Evolutionary conservation across 2,797 vertebrate genomes (phyloP).

Genomic region (Chaetodon trifasciatus): DNA sequence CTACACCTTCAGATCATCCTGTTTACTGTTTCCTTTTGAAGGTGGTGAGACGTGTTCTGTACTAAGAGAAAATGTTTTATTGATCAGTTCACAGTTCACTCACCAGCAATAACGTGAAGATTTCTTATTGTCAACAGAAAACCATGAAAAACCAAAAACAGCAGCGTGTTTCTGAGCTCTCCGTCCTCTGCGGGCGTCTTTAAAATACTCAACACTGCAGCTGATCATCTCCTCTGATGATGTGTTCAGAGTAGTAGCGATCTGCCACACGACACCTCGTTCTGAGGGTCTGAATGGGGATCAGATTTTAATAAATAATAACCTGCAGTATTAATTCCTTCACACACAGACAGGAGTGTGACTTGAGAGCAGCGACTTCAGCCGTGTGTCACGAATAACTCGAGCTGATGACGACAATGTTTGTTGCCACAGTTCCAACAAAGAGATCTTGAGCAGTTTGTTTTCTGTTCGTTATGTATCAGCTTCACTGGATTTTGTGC

Average conservation of each 20-base stretch:
- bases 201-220: no score
- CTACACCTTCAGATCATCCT: no score
- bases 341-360: background rate
- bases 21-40: no score
- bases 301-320: constrained; percentile 22
- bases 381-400: background rate
- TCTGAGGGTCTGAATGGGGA: no score
- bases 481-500: background rate
- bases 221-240: background rate
- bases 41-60: no score
- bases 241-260: background rate
- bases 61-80: no score
- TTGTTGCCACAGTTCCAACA: background rate
- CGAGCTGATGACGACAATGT: background rate
- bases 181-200: background rate
- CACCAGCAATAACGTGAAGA: background rate
- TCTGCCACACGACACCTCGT: no score
- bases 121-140: background rate
- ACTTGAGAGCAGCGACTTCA: background rate
- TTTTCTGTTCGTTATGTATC: background rate
- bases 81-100: background rate
- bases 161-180: background rate
- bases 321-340: background rate
- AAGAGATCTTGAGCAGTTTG: background rate
- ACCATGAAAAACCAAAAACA: background rate